A percentile compares a stretch with the other conserved stretches of the same genome.
Evolutionary conservation across 2,888 invertebrate genomes (phyloP).

Genomic region (Heliconius hortense): DNA sequence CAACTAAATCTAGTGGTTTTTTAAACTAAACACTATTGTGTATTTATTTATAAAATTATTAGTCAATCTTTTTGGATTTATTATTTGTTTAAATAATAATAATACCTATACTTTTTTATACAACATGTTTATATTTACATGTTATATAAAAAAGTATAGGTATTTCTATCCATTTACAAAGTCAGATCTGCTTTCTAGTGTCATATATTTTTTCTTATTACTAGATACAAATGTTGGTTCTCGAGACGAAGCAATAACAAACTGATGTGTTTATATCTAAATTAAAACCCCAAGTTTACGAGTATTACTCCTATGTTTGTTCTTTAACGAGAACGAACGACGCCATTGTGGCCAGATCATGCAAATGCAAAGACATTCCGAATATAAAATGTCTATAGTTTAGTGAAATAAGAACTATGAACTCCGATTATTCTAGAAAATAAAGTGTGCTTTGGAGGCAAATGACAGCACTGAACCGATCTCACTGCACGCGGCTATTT

Average conservation of each 20-base stretch:
- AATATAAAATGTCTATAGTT: slow-evolving; percentile 19
- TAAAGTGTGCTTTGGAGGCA: slow-evolving; percentile 62
- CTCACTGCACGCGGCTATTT: slow-evolving; percentile 66
- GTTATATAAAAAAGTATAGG: not conserved
- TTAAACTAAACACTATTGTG: no score
- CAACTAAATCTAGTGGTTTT: no score
- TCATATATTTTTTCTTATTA: not conserved
- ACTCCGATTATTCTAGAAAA: slow-evolving; percentile 57
- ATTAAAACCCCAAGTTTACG: slow-evolving; percentile 21
- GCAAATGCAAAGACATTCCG: slow-evolving; percentile 16
- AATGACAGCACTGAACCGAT: slow-evolving; percentile 68
- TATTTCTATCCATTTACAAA: not conserved
- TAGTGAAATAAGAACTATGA: slow-evolving; percentile 20
- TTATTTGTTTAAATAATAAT: not conserved
- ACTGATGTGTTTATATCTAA: slow-evolving; percentile 20
- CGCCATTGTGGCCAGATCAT: slow-evolving; percentile 17
- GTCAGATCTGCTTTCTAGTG: not conserved
- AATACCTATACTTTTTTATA: no score
- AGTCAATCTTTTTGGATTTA: no score
- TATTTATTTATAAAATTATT: no score
- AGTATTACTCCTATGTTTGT: slow-evolving; percentile 4
- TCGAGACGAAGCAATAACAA: slow-evolving; percentile 1
- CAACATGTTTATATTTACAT: not conserved
- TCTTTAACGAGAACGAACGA: slow-evolving; percentile 24
- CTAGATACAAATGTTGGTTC: slow-evolving; percentile 1